Percentiles rank a stretch among this genome's conserved stretches.
phyloP scores from a whole-genome alignment of 2,888 invertebrate species.

The Papilio gigon region DNA sequence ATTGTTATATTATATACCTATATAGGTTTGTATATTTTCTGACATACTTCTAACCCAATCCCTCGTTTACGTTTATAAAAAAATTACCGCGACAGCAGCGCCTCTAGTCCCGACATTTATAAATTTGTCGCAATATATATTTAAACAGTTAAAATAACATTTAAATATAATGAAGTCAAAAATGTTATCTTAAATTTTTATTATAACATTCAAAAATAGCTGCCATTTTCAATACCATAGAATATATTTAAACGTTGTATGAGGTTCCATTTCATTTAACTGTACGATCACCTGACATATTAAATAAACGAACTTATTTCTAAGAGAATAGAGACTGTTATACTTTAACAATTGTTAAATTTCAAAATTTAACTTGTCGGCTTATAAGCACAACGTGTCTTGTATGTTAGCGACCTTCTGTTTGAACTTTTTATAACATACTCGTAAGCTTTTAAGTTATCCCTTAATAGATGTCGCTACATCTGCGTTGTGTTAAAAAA shows the following conservation, averaged over 20 bases:
- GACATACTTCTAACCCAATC: too few relatives aligned
- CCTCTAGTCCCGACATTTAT: too few relatives aligned
- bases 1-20: too few relatives aligned
- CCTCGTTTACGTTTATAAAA: too few relatives aligned
- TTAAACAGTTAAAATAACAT: too few relatives aligned
- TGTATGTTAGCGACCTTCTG: conserved; percentile 23
- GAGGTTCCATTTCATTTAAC: conserved; percentile 16
- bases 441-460: conserved; percentile 16
- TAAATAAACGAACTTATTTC: not conserved
- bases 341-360: not conserved
- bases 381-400: conserved; percentile 31
- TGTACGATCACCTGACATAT: not conserved
- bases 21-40: too few relatives aligned
- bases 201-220: not conserved
- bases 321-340: not conserved
- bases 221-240: conserved; percentile 11
- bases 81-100: too few relatives aligned
- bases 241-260: conserved; percentile 21
- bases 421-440: conserved; percentile 23
- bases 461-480: not conserved
- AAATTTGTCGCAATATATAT: too few relatives aligned
- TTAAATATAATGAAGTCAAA: not conserved
- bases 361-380: conserved; percentile 20
- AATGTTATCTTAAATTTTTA: not conserved
- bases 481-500: too few relatives aligned